Evolutionary conservation across 1,140 invertebrate species (phyloP).

Genomic region (Penaeus indicus): DNA sequence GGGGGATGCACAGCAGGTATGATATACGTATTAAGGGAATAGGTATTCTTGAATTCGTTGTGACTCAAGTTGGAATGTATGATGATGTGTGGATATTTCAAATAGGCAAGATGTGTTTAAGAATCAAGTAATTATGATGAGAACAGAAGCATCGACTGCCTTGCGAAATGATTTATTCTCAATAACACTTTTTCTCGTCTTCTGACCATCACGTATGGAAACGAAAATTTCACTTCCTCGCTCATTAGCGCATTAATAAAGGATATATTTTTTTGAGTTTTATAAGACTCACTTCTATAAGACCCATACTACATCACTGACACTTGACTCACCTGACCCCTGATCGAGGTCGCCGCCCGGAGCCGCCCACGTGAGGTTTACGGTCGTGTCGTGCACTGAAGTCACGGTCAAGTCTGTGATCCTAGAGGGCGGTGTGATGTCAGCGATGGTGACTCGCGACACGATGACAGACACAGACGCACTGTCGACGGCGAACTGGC

Average conservation of each 20-base stretch:
- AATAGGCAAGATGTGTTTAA: no score
- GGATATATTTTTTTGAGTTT: background rate
- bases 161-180: no score
- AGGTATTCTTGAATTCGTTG: no score
- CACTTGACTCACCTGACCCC: constrained; percentile 52
- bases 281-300: background rate
- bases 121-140: no score
- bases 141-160: no score
- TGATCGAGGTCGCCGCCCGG: constrained; percentile 64
- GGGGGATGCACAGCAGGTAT: background rate
- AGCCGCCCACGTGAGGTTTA: constrained; percentile 64
- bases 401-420: constrained; percentile 60
- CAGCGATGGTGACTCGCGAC: constrained; percentile 46
- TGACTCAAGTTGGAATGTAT: no score
- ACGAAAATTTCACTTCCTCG: no score
- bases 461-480: constrained; percentile 45
- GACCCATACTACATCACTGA: background rate
- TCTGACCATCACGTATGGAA: no score
- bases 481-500: constrained; percentile 53
- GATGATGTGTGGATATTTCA: no score
- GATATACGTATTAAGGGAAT: background rate
- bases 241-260: no score
- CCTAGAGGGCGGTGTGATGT: constrained; percentile 61
- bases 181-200: no score
- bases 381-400: constrained; percentile 36